Evolutionary conservation across 2,113 vertebrate species (phyloP).

Genomic region (Ochotona curzoniae): DNA sequence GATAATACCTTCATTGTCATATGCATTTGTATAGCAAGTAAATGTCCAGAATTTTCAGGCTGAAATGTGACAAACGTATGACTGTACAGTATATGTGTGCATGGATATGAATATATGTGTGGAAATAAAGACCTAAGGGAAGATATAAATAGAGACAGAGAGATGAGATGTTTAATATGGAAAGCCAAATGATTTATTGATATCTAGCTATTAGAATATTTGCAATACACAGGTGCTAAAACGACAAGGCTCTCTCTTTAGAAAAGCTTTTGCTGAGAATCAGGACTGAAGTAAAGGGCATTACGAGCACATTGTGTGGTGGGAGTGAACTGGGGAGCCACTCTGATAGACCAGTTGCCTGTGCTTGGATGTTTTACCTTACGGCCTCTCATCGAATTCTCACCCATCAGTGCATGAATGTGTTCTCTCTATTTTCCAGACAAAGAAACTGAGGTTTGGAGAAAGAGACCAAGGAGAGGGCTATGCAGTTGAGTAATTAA

Average conservation of each 20-base stretch:
- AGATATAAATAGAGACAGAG: neutral
- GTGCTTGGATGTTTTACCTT: neutral
- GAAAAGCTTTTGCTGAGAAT: neutral
- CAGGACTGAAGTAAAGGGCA: neutral
- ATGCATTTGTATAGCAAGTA: conserved; percentile 22
- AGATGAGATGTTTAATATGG: neutral
- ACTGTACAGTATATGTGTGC: neutral
- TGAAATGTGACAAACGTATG: neutral
- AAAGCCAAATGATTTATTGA: conserved; percentile 12
- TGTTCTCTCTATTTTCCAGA: neutral
- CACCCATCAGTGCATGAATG: neutral
- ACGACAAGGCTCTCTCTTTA: neutral
- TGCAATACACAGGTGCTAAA: neutral
- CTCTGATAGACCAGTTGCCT: neutral
- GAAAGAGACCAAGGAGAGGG: neutral
- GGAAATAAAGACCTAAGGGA: neutral
- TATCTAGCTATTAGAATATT: neutral
- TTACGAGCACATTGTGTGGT: too few relatives aligned
- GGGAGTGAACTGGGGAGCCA: accelerated
- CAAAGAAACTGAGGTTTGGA: conserved; percentile 14
- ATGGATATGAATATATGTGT: neutral
- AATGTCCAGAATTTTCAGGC: neutral
- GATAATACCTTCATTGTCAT: conserved; percentile 48
- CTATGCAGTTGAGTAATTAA: neutral
- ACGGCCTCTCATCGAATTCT: neutral